Percentiles rank a stretch among this genome's conserved stretches.
Evolutionary conservation across 2,888 invertebrate genomes (phyloP).

Genomic region (Spisula subtruncata): DNA sequence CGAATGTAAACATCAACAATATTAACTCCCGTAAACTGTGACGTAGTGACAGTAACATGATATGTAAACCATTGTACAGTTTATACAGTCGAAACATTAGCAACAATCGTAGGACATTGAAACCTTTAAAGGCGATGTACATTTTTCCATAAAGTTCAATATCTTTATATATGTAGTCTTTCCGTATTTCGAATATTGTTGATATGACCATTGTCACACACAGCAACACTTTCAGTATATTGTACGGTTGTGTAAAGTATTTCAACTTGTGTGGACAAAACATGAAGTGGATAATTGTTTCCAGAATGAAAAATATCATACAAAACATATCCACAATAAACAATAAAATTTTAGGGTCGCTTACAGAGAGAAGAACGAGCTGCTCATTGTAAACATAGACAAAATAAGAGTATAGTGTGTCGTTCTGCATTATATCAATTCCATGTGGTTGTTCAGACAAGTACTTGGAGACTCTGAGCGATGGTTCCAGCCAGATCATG

Average conservation of each 20-base stretch:
- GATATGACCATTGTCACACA: conserved; percentile 72
- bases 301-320: conserved; percentile 75
- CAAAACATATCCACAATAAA: conserved; percentile 67
- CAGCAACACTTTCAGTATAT: conserved; percentile 74
- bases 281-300: conserved; percentile 73
- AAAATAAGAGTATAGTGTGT: background rate
- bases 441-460: conserved; percentile 25
- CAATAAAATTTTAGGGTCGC: conserved; percentile 62
- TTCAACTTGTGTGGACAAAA: conserved; percentile 69
- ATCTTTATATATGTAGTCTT: conserved; percentile 33
- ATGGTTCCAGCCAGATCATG: conserved; percentile 62
- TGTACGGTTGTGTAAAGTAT: conserved; percentile 69
- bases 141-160: conserved; percentile 63
- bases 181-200: conserved; percentile 50
- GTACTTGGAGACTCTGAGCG: conserved; percentile 55
- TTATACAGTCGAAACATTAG: conserved; percentile 77
- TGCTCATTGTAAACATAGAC: conserved; percentile 24
- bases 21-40: conserved; percentile 74
- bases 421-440: background rate
- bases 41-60: conserved; percentile 75
- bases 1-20: conserved; percentile 76
- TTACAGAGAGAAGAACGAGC: background rate
- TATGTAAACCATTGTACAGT: conserved; percentile 77
- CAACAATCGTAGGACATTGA: conserved; percentile 75
- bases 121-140: conserved; percentile 71